Conservation (phyloP, 1,140 invertebrate species). For the Zaprionus capensis region DNA sequence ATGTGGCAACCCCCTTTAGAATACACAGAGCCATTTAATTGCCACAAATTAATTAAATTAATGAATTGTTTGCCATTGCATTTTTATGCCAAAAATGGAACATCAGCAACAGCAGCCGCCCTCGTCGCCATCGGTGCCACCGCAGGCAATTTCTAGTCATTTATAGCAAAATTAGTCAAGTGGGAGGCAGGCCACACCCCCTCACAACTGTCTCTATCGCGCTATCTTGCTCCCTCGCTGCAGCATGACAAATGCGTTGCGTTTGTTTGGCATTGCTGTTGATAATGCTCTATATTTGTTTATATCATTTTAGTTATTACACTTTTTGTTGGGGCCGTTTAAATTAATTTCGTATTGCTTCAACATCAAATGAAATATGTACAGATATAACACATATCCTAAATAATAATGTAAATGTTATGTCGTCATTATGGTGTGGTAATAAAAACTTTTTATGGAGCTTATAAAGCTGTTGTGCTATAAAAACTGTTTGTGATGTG, state of each 20-base stretch:
- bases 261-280: slow-evolving; percentile 22
- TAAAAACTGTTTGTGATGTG: slow-evolving; percentile 26
- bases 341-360: slow-evolving; percentile 60
- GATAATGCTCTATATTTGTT: slow-evolving; percentile 52
- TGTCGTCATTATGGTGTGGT: slow-evolving; percentile 6
- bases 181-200: slow-evolving; percentile 9
- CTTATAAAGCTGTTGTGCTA: slow-evolving; percentile 59
- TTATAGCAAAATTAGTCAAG: slow-evolving; percentile 57
- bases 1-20: slow-evolving; percentile 27
- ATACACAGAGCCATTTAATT: slow-evolving; percentile 59
- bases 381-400: neutral
- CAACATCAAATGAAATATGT: neutral
- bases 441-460: slow-evolving; percentile 64
- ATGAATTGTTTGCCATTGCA: slow-evolving; percentile 75
- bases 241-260: slow-evolving; percentile 59
- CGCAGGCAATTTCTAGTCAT: slow-evolving; percentile 43
- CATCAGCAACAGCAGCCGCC: neutral
- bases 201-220: neutral
- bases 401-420: slow-evolving; percentile 14
- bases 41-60: slow-evolving; percentile 81
- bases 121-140: neutral
- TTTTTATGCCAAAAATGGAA: slow-evolving; percentile 43
- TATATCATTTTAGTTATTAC: slow-evolving; percentile 17
- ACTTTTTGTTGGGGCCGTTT: slow-evolving; percentile 2
- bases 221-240: neutral